A percentile compares a stretch with the other conserved stretches of the same genome.
Conservation (phyloP, 2,113 vertebrate species). For the Vulpes vulpes region DNA sequence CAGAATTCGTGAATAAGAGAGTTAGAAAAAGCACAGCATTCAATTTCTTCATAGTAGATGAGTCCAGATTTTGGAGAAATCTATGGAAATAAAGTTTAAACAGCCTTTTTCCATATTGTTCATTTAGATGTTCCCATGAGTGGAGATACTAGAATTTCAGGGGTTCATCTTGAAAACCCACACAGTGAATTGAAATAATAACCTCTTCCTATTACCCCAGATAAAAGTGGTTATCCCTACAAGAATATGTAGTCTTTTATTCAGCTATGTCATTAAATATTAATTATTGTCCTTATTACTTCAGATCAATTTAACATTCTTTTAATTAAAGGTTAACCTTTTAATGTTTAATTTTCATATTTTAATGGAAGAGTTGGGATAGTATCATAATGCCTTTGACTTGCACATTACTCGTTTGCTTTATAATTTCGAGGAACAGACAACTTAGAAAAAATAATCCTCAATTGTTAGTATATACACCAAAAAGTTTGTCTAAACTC, state of each 20-base stretch:
- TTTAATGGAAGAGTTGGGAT: background rate
- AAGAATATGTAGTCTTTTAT: slow-evolving; percentile 1
- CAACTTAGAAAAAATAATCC: background rate
- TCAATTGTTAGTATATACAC: background rate
- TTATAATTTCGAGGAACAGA: background rate
- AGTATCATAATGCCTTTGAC: background rate
- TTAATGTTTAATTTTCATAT: background rate
- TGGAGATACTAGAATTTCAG: slow-evolving; percentile 16
- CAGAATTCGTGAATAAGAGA: background rate
- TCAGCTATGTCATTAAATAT: slow-evolving; percentile 25
- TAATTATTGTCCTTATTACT: slow-evolving; percentile 29
- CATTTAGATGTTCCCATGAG: background rate
- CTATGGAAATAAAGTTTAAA: background rate
- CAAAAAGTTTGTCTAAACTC: background rate
- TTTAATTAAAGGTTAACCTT: slow-evolving; percentile 34
- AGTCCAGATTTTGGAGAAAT: background rate
- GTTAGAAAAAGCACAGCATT: background rate
- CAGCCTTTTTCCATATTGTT: slow-evolving; percentile 36
- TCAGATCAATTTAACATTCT: slow-evolving; percentile 20
- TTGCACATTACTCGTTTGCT: background rate
- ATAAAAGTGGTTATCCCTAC: slow-evolving; percentile 4
- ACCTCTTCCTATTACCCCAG: background rate
- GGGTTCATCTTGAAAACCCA: background rate
- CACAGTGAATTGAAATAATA: slow-evolving; percentile 25
- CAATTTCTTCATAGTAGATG: background rate